A percentile compares a stretch with the other conserved stretches of the same genome.
Evolutionary conservation across 2,113 vertebrate species (phyloP).

Genomic region (Catharus fuscescens): DNA sequence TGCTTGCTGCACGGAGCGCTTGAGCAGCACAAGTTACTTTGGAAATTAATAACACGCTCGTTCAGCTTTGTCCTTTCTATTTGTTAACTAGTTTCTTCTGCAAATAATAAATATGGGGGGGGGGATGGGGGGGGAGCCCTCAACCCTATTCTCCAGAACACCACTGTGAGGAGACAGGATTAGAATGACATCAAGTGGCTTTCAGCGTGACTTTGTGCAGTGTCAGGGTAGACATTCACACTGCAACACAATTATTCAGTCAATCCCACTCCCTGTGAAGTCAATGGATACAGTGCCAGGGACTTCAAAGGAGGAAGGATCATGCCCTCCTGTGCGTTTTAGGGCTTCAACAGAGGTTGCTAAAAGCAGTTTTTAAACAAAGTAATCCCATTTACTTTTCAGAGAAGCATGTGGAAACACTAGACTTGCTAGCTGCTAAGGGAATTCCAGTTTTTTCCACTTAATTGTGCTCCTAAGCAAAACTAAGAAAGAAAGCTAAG

Average conservation of each 20-base stretch:
- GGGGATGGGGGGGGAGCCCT: fast-evolving
- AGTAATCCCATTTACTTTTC: conserved; percentile 63
- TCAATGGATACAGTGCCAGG: conserved; percentile 53
- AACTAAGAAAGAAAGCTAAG: background rate
- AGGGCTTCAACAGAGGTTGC: conserved; percentile 41
- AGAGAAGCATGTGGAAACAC: conserved; percentile 30
- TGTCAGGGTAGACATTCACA: conserved; percentile 45
- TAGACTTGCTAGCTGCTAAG: conserved; percentile 34
- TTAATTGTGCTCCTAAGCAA: conserved; percentile 32
- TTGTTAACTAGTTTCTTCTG: conserved; percentile 30
- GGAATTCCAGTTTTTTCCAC: background rate
- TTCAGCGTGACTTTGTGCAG: conserved; percentile 45
- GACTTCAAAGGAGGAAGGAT: conserved; percentile 64
- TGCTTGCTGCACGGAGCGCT: background rate
- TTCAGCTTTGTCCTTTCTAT: conserved; percentile 10
- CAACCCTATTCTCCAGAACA: conserved; percentile 10
- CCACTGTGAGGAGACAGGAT: background rate
- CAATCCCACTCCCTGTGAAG: conserved; percentile 52
- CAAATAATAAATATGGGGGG: conserved; percentile 30
- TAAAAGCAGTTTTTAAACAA: conserved; percentile 63
- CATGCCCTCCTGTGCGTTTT: conserved; percentile 55
- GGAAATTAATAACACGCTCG: background rate
- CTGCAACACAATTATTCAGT: conserved; percentile 47
- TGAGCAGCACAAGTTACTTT: background rate
- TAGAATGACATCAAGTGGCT: conserved; percentile 53